Evolutionary conservation across 1,140 invertebrate species (phyloP).

Genomic region (Kradibia gibbosae): DNA sequence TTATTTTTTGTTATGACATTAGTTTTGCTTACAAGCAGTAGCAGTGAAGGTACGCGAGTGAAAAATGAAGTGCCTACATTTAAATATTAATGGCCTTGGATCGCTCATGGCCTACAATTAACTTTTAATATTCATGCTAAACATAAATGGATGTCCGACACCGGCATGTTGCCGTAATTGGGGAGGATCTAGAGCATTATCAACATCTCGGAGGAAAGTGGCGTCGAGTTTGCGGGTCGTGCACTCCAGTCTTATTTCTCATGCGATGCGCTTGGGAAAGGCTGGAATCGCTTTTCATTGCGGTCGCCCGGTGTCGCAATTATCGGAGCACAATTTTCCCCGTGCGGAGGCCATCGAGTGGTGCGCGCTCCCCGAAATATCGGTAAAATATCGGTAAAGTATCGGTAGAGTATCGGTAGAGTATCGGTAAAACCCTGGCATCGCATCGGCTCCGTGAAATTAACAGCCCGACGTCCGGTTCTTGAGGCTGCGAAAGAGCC

Average conservation of each 20-base stretch:
- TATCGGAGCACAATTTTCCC: background rate
- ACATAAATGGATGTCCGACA: background rate
- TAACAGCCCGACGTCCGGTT: background rate
- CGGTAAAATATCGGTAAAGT: too few relatives aligned
- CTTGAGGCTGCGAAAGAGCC: background rate
- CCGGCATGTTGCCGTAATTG: background rate
- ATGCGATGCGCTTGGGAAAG: background rate
- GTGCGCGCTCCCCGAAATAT: background rate
- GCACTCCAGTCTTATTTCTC: background rate
- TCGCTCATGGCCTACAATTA: too few relatives aligned
- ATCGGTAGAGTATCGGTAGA: too few relatives aligned
- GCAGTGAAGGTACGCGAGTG: background rate
- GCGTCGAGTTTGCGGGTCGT: too few relatives aligned
- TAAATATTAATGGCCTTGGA: too few relatives aligned
- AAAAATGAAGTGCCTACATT: background rate
- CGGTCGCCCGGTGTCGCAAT: background rate
- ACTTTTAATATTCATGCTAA: background rate
- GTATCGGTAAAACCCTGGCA: too few relatives aligned
- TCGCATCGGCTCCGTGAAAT: background rate
- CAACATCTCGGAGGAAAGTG: background rate
- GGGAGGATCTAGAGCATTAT: background rate
- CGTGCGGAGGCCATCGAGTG: background rate
- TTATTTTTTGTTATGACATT: background rate
- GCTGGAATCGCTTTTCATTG: background rate
- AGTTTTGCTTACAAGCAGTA: background rate